Evolutionary conservation across 2,797 vertebrate species (phyloP).

Genomic region (Nothura maculosa): DNA sequence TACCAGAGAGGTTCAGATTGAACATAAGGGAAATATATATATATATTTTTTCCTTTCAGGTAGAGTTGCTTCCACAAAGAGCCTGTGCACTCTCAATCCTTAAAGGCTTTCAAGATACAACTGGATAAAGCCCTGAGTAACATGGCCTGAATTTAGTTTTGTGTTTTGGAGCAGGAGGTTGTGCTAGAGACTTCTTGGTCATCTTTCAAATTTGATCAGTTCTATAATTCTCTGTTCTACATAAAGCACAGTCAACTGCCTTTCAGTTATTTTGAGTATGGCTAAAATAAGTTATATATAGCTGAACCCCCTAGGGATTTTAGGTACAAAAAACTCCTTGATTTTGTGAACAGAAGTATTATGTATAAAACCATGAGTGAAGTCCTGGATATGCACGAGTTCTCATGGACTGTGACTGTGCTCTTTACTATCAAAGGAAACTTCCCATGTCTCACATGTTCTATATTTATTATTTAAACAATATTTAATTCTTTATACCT

Average conservation of each 20-base stretch:
- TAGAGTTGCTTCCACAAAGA: too few relatives aligned
- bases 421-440: not conserved
- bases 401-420: not conserved
- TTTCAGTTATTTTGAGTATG: not conserved
- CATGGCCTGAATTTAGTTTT: too few relatives aligned
- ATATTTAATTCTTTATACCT: not conserved
- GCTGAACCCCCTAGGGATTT: not conserved
- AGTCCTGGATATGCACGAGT: not conserved
- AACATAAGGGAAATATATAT: too few relatives aligned
- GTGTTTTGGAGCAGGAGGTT: too few relatives aligned
- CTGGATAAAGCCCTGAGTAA: too few relatives aligned
- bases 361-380: not conserved
- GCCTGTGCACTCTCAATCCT: too few relatives aligned
- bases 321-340: not conserved
- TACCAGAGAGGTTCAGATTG: too few relatives aligned
- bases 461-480: not conserved
- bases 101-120: too few relatives aligned
- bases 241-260: not conserved
- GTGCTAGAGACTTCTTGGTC: too few relatives aligned
- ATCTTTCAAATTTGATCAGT: too few relatives aligned
- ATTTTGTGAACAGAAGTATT: not conserved
- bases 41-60: too few relatives aligned
- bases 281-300: not conserved
- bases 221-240: not conserved
- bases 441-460: not conserved